A percentile compares a stretch with the other conserved stretches of the same genome.
Conservation (phyloP, 2,113 vertebrate genomes). For the Aspiorhynchus laticeps region DNA sequence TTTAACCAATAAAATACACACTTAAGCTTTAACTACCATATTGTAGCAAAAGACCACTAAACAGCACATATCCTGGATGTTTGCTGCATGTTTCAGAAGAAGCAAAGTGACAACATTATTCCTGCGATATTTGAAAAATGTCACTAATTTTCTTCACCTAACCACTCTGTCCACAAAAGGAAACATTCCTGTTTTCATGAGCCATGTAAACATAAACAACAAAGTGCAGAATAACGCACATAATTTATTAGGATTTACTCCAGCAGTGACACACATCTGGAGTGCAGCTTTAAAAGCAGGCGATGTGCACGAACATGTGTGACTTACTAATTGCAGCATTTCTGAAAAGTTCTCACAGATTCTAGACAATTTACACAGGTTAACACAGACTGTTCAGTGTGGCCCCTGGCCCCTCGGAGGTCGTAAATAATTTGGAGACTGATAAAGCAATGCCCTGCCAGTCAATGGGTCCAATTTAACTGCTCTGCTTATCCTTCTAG, state of each 20-base stretch:
- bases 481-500: background rate
- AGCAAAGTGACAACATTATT: conserved; percentile 7
- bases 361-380: background rate
- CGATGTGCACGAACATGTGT: background rate
- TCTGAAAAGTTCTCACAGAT: background rate
- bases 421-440: conserved; percentile 36
- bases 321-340: conserved; percentile 7
- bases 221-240: conserved; percentile 31
- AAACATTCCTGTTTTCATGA: conserved; percentile 13
- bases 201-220: conserved; percentile 39
- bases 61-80: background rate
- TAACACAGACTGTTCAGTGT: conserved; percentile 8
- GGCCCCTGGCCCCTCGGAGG: background rate
- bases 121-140: background rate
- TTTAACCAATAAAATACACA: background rate
- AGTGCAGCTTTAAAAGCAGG: conserved; percentile 43
- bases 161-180: background rate
- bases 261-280: conserved; percentile 54
- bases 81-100: background rate
- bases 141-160: background rate
- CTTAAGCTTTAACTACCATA: background rate
- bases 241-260: conserved; percentile 51
- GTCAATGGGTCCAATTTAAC: background rate
- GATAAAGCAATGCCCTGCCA: conserved; percentile 15
- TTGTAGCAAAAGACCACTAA: background rate